Percentiles rank a stretch among this genome's conserved stretches.
phyloP scores from a whole-genome alignment of 1,140 invertebrate genomes.

The Aphelinus certus region DNA sequence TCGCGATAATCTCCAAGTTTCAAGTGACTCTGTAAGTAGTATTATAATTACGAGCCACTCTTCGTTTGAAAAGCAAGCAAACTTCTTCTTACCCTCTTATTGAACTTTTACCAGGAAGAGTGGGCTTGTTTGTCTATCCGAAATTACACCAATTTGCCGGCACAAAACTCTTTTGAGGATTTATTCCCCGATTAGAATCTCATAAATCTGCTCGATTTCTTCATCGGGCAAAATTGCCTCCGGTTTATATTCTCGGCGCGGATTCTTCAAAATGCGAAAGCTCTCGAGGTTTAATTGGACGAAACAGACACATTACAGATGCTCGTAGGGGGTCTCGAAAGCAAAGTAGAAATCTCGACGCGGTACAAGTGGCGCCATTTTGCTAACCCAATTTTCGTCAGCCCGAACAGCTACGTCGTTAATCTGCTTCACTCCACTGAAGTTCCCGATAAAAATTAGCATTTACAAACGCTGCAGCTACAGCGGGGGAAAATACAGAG shows the following conservation, averaged over 20 bases:
- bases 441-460: constrained; percentile 9
- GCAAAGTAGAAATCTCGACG: too few relatives aligned
- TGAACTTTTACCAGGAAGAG: not conserved
- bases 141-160: not conserved
- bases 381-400: not conserved
- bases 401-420: constrained; percentile 4
- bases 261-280: too few relatives aligned
- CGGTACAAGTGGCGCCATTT: too few relatives aligned
- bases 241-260: too few relatives aligned
- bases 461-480: not conserved
- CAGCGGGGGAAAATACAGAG: too few relatives aligned
- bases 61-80: constrained; percentile 22
- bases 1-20: constrained; percentile 25
- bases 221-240: too few relatives aligned
- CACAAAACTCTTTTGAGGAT: too few relatives aligned
- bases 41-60: constrained; percentile 24
- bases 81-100: constrained; percentile 8
- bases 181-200: too few relatives aligned
- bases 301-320: too few relatives aligned
- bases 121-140: not conserved
- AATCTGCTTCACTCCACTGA: constrained; percentile 8
- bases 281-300: too few relatives aligned
- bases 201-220: too few relatives aligned
- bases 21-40: constrained; percentile 17
- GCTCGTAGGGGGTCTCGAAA: too few relatives aligned